Evolutionary conservation across 2,888 invertebrate species (phyloP), one percentile per base, ranked within the genome.

Genomic region (Labia minor): DNA sequence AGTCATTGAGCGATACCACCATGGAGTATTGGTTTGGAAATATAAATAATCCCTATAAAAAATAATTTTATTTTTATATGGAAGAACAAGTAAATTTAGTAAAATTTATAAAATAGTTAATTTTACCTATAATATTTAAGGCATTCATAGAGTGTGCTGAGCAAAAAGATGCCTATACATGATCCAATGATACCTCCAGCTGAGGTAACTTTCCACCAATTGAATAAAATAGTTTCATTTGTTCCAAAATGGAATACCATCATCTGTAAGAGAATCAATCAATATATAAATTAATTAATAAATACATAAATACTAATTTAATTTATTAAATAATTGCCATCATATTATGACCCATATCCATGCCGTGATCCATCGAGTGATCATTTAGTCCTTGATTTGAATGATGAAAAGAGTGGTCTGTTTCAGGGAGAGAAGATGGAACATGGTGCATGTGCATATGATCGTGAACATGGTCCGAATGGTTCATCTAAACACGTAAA

Each of bases 71-170:
- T n/a, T n/a, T 49, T 14, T 3, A n/a, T 49, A n/a, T 33, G 33
- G 67, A 68, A 33, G 64, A 61, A 65, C 20, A 70, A 61, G 65
- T 62, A 63, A 63, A 26, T 65, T 61, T 37, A 21, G 8, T 21
- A 21, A n/a, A 19, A 62, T 16, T 63, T 62, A 20, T 63, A 49
- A 62, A 18, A 14, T 61, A 26, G 14, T n/a, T 10, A 49, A 49
- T 49, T 10, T 14, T 79, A 83, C 78, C 88, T 81, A 72, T 86
- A 88, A 80, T 92, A 95, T 80, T 97, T 98, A 1, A 99, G 83
- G 0, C 95, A 96, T 82, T 99, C 98, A 77, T 98, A 98, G 21
- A 95, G 80, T 66, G 95, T 85, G 4, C 95, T 95, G 85, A 97
- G 85, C 70, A 95, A 81, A 76, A 96, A 92, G 74, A 98, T 92